These are phyloP conservation scores for Gonocerus acuteangulatus DNA, from an alignment of 2,888 invertebrate species.

Conservation along the genomic window DNA sequence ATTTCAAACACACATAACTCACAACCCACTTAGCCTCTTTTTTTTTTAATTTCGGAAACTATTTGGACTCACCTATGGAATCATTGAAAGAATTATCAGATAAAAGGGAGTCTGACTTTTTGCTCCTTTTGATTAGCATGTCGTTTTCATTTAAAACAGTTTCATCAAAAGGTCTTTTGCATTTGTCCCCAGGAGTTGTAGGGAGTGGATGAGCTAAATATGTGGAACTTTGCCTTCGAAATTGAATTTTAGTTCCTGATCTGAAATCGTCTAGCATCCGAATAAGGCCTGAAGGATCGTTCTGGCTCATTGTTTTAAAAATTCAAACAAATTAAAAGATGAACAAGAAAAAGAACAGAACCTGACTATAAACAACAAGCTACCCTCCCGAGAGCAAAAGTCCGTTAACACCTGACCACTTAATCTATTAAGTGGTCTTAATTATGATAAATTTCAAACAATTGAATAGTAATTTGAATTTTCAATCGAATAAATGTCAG, in stretches of 20 bases:
- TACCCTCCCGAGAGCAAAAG: too few species aligned
- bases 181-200: constrained; percentile 6
- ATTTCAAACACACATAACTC: too few species aligned
- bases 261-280: constrained; percentile 43
- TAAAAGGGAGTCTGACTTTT: constrained; percentile 25
- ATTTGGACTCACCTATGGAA: constrained; percentile 25
- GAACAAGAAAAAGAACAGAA: neutral
- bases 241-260: constrained; percentile 38
- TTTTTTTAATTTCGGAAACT: too few species aligned
- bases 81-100: constrained; percentile 16
- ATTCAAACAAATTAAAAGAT: neutral
- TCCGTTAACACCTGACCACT: too few species aligned
- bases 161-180: constrained; percentile 33
- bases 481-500: too few species aligned
- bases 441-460: too few species aligned
- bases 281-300: constrained; percentile 43
- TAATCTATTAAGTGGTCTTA: too few species aligned
- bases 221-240: constrained; percentile 15
- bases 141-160: constrained; percentile 32
- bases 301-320: constrained; percentile 16
- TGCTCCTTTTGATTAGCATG: constrained; percentile 31
- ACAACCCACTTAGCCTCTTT: too few species aligned
- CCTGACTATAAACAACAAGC: neutral
- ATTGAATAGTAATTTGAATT: too few species aligned
- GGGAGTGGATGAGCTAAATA: constrained; percentile 21